phyloP scores from a whole-genome alignment of 30 jellyfish, hydroid and myxozoan species.

The Catostylus mosaicus region DNA sequence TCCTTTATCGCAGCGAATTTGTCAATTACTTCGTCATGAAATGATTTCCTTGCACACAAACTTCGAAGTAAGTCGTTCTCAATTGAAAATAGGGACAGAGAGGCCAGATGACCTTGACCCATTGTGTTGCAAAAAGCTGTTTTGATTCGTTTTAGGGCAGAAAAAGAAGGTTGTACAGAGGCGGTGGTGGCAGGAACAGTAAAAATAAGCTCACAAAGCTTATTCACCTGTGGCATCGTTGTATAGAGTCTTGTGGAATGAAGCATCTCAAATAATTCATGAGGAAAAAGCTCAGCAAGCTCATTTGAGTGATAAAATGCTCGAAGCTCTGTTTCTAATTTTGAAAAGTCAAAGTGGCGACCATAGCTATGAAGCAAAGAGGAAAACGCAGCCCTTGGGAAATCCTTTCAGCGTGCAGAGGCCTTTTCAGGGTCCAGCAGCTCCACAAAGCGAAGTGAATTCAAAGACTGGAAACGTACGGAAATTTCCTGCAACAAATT shows the following conservation, averaged over 20 bases:
- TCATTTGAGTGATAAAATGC: slow-evolving; percentile 26
- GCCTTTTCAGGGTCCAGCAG: slow-evolving; percentile 47
- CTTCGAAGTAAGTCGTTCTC: too few relatives aligned
- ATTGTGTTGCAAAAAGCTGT: slow-evolving; percentile 23
- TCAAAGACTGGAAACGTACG: slow-evolving; percentile 35
- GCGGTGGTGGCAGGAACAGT: slow-evolving; percentile 37
- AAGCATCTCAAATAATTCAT: neutral
- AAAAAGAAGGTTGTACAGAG: slow-evolving; percentile 5
- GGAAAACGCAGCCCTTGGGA: slow-evolving; percentile 50
- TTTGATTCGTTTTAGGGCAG: slow-evolving; percentile 19
- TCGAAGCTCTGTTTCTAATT: slow-evolving; percentile 37
- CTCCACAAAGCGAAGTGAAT: slow-evolving; percentile 46
- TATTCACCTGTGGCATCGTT: slow-evolving; percentile 46
- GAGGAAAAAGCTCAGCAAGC: slow-evolving; percentile 26
- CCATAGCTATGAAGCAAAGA: slow-evolving; percentile 24
- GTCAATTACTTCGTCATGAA: too few relatives aligned
- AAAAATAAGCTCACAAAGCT: slow-evolving; percentile 33
- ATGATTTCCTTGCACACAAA: too few relatives aligned
- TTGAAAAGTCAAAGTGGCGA: slow-evolving; percentile 45
- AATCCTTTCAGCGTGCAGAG: slow-evolving; percentile 13
- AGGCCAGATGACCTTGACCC: too few relatives aligned
- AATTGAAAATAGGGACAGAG: too few relatives aligned
- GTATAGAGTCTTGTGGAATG: slow-evolving; percentile 3
- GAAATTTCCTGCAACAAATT: slow-evolving; percentile 29
- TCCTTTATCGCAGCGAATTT: too few relatives aligned